Conservation (phyloP, 2,888 invertebrate species). For the Drosophila eohydei region DNA sequence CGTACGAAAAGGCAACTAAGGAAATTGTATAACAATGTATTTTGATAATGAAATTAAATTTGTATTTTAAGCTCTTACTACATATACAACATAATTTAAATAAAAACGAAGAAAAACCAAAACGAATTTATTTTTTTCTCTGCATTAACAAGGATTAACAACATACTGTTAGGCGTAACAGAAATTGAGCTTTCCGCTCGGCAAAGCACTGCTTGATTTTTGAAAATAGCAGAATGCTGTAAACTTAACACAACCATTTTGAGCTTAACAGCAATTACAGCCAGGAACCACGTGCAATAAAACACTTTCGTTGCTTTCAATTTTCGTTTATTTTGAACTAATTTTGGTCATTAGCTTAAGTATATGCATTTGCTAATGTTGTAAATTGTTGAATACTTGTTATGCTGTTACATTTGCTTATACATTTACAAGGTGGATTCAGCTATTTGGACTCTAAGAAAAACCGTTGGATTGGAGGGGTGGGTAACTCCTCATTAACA, state of each 20-base stretch:
- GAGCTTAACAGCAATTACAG: constrained; percentile 5
- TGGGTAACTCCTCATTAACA: constrained; percentile 23
- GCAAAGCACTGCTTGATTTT: not conserved
- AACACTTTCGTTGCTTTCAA: not conserved
- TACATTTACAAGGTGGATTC: constrained; percentile 42
- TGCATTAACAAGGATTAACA: too few relatives aligned
- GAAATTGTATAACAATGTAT: constrained; percentile 79
- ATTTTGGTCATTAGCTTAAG: constrained; percentile 41
- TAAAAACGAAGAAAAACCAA: constrained; percentile 47
- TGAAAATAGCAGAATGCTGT: not conserved
- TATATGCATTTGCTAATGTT: constrained; percentile 39
- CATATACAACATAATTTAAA: constrained; percentile 75
- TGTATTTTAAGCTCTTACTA: constrained; percentile 76
- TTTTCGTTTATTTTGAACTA: constrained; percentile 43
- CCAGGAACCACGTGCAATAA: not conserved
- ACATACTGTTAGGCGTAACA: not conserved
- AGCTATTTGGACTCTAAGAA: constrained; percentile 25
- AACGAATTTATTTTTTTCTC: not conserved
- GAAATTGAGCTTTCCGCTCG: too few relatives aligned
- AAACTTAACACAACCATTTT: not conserved
- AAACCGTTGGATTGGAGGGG: constrained; percentile 41
- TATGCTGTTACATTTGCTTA: constrained; percentile 27
- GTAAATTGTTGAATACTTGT: constrained; percentile 40
- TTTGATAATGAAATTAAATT: constrained; percentile 78
- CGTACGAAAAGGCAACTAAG: constrained; percentile 57